Base-by-base conservation (phyloP, 2,888 invertebrate genomes). In the Theristus sp. region DNA sequence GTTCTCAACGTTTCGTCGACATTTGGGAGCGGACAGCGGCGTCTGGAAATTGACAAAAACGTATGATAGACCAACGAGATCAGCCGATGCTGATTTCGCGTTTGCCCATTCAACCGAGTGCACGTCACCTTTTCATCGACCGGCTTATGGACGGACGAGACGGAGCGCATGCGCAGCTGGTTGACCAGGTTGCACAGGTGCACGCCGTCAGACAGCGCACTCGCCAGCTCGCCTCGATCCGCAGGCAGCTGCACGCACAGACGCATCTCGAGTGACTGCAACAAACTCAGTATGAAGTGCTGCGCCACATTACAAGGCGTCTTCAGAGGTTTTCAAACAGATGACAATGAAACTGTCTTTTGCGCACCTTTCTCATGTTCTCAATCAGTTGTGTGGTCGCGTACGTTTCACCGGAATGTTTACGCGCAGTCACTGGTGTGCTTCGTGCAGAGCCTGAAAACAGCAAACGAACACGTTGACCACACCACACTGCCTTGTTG, bases 171-270 rank as follows among this genome's bases (percentile, higher is more conserved):
- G 63, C 85, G 82, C 69, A 93, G 86, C 77, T 88, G 86, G 76
- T 93, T 93, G 60, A 89, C 90, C 68, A 93, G 81, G 78, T 93
- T 90, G 74, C 93, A 93, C 64, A 93, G 79, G 65, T 93, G 87
- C 60, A 93, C 90, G 26, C 93, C 91, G 76, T 93, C 91, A 30
- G 84, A 83, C 67, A 93, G 77, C 56, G 87, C 86, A 47, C 87
- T 83, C 56, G 87, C 68, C 29, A 60, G 28, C 53, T 53, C 56
- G 17, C 27, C 83, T 69, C 93, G 78, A 73, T 89, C 86, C 70
- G 83, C 84, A 0, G 91, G 90, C 61, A 93, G 79, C 1, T 84
- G 82, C 83, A 91, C 86, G 79, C 90, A 90, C 70, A 93, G 80
- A 59, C 89, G 82, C 22, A 83, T 81, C 78, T 91, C 90, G 69